These are phyloP conservation scores for Capitulum mitella DNA, from an alignment of 2,888 invertebrate genomes.

Conservation along the genomic window DNA sequence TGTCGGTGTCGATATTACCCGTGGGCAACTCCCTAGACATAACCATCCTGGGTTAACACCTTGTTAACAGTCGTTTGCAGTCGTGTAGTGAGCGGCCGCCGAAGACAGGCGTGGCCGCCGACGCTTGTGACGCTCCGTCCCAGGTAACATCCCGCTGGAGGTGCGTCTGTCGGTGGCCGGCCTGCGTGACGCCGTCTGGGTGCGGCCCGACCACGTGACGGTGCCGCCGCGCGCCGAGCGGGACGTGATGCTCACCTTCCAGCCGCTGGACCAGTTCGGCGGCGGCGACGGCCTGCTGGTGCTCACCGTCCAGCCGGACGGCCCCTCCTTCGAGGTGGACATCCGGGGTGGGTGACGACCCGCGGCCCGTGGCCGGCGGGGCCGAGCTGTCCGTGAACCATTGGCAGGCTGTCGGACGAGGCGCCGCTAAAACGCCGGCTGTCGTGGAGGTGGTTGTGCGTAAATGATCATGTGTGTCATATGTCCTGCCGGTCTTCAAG, in stretches of 20 bases:
- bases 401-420: too few relatives aligned
- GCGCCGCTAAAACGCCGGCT: too few relatives aligned
- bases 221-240: slow-evolving; percentile 16
- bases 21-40: too few relatives aligned
- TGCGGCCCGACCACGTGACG: slow-evolving; percentile 12
- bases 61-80: not conserved
- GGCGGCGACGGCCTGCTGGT: not conserved
- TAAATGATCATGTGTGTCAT: too few relatives aligned
- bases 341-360: not conserved
- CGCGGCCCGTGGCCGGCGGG: too few relatives aligned
- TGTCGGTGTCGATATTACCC: too few relatives aligned
- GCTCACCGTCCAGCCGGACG: not conserved
- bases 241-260: slow-evolving; percentile 14
- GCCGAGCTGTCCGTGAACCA: too few relatives aligned
- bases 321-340: not conserved
- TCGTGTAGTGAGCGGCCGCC: not conserved
- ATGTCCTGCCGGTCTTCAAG: too few relatives aligned
- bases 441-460: too few relatives aligned
- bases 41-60: too few relatives aligned
- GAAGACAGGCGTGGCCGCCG: not conserved
- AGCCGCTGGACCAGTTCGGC: not conserved
- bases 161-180: not conserved
- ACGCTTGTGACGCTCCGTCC: not conserved
- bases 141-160: slow-evolving; percentile 16
- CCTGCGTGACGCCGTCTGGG: slow-evolving; percentile 10